phyloP scores from a whole-genome alignment of 2,797 vertebrate species.

The Sebastes flavidus region DNA sequence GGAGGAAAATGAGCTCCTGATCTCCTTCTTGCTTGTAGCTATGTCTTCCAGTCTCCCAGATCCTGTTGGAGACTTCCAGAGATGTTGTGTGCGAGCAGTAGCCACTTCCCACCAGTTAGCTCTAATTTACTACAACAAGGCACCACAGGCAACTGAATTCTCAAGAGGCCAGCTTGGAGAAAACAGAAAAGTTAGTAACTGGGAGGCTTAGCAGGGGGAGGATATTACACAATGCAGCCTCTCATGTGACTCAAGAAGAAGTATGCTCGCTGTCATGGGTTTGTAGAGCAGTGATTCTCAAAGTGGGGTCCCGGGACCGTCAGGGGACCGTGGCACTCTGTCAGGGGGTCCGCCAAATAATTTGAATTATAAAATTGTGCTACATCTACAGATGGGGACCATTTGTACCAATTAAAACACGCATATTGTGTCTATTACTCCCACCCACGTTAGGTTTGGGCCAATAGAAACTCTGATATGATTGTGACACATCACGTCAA shows the following conservation, averaged over 20 bases:
- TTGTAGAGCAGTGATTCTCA: not conserved
- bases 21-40: slow-evolving; percentile 34
- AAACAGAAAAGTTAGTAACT: slow-evolving; percentile 43
- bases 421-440: too few relatives aligned
- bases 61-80: slow-evolving; percentile 31
- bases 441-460: too few relatives aligned
- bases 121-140: slow-evolving; percentile 70
- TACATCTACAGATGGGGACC: too few relatives aligned
- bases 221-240: slow-evolving; percentile 64
- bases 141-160: slow-evolving; percentile 44
- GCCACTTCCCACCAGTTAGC: slow-evolving; percentile 70
- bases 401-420: too few relatives aligned
- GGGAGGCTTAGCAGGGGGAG: slow-evolving; percentile 12
- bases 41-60: slow-evolving; percentile 16
- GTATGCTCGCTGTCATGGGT: slow-evolving; percentile 55
- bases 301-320: too few relatives aligned
- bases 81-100: slow-evolving; percentile 20
- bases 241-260: slow-evolving; percentile 64
- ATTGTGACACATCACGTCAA: too few relatives aligned
- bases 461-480: too few relatives aligned
- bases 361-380: too few relatives aligned
- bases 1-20: slow-evolving; percentile 18
- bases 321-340: too few relatives aligned
- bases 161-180: slow-evolving; percentile 35
- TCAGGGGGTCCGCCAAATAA: too few relatives aligned